Evolutionary conservation across 2,888 invertebrate species (phyloP).

Genomic region (Stenolophus ochropezus): DNA sequence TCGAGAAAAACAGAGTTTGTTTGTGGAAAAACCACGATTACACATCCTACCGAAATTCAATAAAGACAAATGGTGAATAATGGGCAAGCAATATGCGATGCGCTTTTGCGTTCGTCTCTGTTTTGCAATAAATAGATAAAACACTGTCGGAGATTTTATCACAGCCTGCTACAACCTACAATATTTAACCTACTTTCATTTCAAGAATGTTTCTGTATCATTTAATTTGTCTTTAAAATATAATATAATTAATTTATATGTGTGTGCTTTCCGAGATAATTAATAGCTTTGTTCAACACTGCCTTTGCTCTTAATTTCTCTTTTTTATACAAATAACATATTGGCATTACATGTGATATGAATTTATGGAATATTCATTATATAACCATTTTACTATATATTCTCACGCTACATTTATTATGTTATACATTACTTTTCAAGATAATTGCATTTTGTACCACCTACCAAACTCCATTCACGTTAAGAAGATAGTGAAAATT

Average conservation of each 20-base stretch:
- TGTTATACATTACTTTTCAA: too few relatives aligned
- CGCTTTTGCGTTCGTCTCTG: constrained; percentile 32
- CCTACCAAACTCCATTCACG: too few relatives aligned
- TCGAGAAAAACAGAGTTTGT: background rate
- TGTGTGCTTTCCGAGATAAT: constrained; percentile 39
- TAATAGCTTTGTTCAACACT: constrained; percentile 38
- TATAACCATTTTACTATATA: too few relatives aligned
- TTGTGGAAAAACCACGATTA: background rate
- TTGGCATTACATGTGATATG: constrained; percentile 6
- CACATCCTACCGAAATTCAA: background rate
- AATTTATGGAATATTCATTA: too few relatives aligned
- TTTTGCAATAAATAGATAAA: constrained; percentile 52
- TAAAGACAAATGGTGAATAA: constrained; percentile 37
- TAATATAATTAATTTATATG: constrained; percentile 48
- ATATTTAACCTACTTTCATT: constrained; percentile 58
- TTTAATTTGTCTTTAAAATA: constrained; percentile 56
- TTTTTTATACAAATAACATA: constrained; percentile 31
- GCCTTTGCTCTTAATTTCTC: constrained; percentile 29
- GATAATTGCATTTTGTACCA: too few relatives aligned
- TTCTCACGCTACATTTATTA: too few relatives aligned
- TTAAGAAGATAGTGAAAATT: too few relatives aligned
- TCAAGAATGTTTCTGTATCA: constrained; percentile 52
- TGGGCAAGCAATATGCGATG: constrained; percentile 15
- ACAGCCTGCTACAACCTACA: constrained; percentile 43
- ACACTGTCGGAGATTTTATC: constrained; percentile 47